A percentile compares a stretch with the other conserved stretches of the same genome.
These are phyloP conservation scores for Maylandia zebra DNA, from an alignment of 2,113 vertebrate genomes.

Conservation along the genomic window DNA sequence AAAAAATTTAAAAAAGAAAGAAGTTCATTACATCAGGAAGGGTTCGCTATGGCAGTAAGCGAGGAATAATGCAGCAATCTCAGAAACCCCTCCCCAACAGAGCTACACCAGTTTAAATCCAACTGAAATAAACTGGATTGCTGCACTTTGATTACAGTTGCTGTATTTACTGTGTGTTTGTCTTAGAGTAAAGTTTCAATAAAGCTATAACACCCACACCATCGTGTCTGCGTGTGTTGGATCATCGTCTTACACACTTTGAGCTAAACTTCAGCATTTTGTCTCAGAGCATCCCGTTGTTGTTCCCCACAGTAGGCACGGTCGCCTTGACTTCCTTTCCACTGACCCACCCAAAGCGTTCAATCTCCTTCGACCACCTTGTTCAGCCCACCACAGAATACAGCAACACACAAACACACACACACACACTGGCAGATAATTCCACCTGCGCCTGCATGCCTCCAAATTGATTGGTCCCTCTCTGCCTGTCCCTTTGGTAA, in stretches of 20 bases:
- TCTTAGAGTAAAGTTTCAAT: not conserved
- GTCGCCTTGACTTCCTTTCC: conserved; percentile 16
- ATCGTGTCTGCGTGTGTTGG: not conserved
- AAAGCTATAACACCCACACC: not conserved
- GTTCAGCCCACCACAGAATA: conserved; percentile 2
- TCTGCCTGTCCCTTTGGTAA: conserved; percentile 30
- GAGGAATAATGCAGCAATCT: not conserved
- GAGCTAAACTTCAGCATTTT: not conserved
- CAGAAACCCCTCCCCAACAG: not conserved
- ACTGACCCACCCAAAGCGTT: not conserved
- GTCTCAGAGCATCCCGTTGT: not conserved
- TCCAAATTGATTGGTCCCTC: conserved; percentile 48
- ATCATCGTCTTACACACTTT: not conserved
- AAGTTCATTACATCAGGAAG: not conserved
- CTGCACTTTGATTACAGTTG: not conserved
- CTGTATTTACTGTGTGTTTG: not conserved
- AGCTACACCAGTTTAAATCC: not conserved
- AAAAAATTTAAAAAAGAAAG: not conserved
- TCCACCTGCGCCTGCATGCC: conserved; percentile 14
- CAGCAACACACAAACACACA: not conserved
- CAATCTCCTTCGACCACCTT: conserved; percentile 13
- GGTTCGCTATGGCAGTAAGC: not conserved
- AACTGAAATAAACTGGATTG: not conserved
- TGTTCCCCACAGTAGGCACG: not conserved
- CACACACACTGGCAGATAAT: conserved; percentile 13